These are phyloP conservation scores for Columbina picui DNA, from an alignment of 2,113 vertebrate genomes.

Conservation along the genomic window DNA sequence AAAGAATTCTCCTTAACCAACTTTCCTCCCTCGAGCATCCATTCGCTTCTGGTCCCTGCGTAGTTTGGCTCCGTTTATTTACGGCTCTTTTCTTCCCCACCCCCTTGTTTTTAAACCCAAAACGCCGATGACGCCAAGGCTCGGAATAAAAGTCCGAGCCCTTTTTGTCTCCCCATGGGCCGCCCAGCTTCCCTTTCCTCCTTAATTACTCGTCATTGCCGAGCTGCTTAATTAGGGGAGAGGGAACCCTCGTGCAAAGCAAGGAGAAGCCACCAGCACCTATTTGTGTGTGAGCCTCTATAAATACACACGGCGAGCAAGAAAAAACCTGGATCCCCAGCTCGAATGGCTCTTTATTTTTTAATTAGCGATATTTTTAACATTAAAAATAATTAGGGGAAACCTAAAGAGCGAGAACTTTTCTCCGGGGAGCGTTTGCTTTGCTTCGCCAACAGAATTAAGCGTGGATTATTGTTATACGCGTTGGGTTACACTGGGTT, in stretches of 20 bases:
- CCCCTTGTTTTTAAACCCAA: not conserved
- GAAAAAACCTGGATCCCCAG: not conserved
- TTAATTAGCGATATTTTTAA: too few species aligned
- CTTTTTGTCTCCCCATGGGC: not conserved
- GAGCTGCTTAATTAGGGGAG: not conserved
- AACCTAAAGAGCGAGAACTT: not conserved
- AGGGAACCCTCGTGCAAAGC: not conserved
- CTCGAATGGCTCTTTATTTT: not conserved
- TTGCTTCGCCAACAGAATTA: not conserved
- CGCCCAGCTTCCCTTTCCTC: not conserved
- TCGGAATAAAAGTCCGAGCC: fast-evolving
- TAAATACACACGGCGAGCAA: not conserved
- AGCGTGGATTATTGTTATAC: not conserved
- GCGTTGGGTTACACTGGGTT: not conserved
- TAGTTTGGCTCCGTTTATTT: not conserved
- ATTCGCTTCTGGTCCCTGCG: not conserved
- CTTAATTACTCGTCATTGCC: not conserved
- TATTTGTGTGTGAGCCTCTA: fast-evolving
- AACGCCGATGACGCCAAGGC: not conserved
- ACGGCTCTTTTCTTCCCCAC: not conserved
- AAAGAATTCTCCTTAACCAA: not conserved
- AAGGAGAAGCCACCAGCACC: not conserved
- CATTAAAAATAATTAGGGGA: too few species aligned
- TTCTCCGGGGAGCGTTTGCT: not conserved
- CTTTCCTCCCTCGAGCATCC: conserved; percentile 44